Base-by-base conservation (phyloP, 2,797 vertebrate genomes). In the Acrocephalus scirpaceus region DNA sequence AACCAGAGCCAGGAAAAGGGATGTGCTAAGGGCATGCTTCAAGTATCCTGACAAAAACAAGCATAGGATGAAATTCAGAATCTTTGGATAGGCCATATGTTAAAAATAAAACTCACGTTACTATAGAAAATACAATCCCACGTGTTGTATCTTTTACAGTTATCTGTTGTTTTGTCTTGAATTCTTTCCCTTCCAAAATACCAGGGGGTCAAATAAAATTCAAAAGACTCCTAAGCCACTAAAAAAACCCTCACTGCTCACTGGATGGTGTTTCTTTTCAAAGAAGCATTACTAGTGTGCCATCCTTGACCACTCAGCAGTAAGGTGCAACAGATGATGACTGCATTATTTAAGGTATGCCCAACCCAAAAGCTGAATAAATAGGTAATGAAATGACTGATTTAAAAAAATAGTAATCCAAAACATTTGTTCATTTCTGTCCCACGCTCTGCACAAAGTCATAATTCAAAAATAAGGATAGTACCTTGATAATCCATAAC, bases 71-170 rank as follows among this genome's bases (percentile, higher is more conserved):
- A 86, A 81, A 78, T n/a, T 75, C 19, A 10, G 6, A 38, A 30
- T 51, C 16, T 65, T 90, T 64, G 20, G 13, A 26, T 54, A 27
- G 0, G 0, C 2, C 3, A 18, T 16, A 50, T 79, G 45, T 36
- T 73, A 56, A 93, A 83, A 80, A 70, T 4, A 78, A 26, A 78
- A 70, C 7, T 9, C 27, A 9, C 15, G 1, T 29, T 76, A 18
- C 13, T 60, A 48, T 3, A 47, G 53, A 74, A 86, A 88, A 79
- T 15, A 53, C 15, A 79, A 57, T 73, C 38, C 6, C 0, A 0
- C 0, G 0, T 56, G 26, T 13, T 62, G 3, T 22, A 20, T 53
- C n/a, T 79, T 32, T 79, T 48, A 58, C 0, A 3, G 14, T 54
- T 74, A 36, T 29, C 30, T 36, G 18, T 21, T 71, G 7, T 32